phyloP scores from a whole-genome alignment of 2,113 vertebrate genomes.

The Aleadryas rufinucha region DNA sequence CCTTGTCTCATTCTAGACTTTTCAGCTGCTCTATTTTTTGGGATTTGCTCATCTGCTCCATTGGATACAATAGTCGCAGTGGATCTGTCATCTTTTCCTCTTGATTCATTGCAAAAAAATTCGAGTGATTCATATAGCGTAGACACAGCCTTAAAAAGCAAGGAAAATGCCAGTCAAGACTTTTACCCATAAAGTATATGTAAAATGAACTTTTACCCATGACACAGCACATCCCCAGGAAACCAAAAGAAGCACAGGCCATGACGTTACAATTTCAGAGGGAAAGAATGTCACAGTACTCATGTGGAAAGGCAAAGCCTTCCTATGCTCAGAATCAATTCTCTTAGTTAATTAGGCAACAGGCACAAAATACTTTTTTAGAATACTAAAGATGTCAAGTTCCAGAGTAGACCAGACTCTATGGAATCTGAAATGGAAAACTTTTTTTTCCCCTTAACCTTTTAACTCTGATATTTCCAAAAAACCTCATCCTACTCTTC shows the following conservation, averaged over 20 bases:
- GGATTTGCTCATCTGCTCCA: neutral
- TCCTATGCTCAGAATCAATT: neutral
- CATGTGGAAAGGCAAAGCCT: neutral
- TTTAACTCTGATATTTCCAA: neutral
- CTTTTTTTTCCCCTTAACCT: neutral
- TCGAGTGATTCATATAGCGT: constrained; percentile 51
- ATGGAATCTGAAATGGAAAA: neutral
- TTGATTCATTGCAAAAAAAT: constrained; percentile 19
- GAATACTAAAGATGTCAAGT: neutral
- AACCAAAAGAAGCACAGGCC: neutral
- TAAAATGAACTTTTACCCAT: neutral
- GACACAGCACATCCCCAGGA: neutral
- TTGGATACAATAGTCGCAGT: neutral
- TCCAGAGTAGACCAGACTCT: neutral
- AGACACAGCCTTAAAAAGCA: constrained; percentile 58
- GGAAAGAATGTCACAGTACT: neutral
- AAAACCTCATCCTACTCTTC: neutral
- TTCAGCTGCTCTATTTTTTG: neutral
- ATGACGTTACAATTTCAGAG: neutral
- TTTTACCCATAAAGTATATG: neutral
- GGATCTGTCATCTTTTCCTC: constrained; percentile 8
- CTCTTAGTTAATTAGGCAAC: neutral
- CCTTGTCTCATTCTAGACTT: neutral
- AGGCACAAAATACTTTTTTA: neutral
- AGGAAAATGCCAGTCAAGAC: neutral